Base-by-base conservation (phyloP, 2,888 invertebrate genomes). In the Sphinx pinastri region DNA sequence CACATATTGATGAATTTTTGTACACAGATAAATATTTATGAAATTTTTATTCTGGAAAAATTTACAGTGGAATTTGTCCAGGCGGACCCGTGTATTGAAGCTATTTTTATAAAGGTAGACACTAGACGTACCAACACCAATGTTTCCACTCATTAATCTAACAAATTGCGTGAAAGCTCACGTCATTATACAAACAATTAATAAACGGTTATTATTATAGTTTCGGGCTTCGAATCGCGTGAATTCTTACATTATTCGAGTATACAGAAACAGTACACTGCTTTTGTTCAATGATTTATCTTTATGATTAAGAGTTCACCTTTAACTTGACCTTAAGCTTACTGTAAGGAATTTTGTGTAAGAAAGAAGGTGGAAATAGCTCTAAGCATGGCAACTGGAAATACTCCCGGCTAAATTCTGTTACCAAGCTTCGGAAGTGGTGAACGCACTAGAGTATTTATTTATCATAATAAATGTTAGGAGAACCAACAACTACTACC, bases 161-260 rank as follows among this genome's bases (percentile, higher is more conserved):
- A 12, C 49, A 8, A 19, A 47, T 63, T 63, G 63, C 63, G 63
- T 63, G 63, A 19, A 63, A 49, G 63, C 12, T 13, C 49, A 49
- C 63, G 49, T 63, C 63, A 63, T 60, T 58, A 38, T 58, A 1
- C 19, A 12, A 63, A 47, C 47, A 63, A 63, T 63, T 63, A 63
- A 63, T 63, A 49, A 13, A 16, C 49, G 49, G 25, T 49, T 19
- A 25, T 63, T 49, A 12, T 47, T 47, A 60, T 19, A 57, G 7
- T 57, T 16, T 57, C 52, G 55, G 55, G 19, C 16, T 16, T 5
- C 12, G 58, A 16, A 19, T 49, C 63, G 60, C 16, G 60, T 60
- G 60, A 60, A 49, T 49, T 47, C 5, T 19, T 19, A 13, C 47
- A 49, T 16, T 55, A 55, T 55, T 19, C 19, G 16, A 8, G 55